Evolutionary conservation across 2,113 vertebrate species (phyloP).

Genomic region (Andinoacara biseriatus): DNA sequence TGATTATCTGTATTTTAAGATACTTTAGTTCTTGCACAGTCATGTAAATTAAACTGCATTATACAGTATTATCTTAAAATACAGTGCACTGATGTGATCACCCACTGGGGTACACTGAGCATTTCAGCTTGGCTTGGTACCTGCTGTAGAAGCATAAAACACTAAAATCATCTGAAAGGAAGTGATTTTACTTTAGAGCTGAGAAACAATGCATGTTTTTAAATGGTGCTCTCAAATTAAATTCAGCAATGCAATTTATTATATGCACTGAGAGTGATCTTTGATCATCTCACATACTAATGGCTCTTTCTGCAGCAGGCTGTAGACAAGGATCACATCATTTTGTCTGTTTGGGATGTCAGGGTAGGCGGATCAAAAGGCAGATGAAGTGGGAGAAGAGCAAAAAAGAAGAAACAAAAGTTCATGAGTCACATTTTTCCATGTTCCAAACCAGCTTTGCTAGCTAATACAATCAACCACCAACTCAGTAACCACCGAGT

Average conservation of each 20-base stretch:
- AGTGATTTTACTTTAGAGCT: not conserved
- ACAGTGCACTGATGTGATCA: no score
- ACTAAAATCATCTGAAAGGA: not conserved
- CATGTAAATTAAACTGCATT: not conserved
- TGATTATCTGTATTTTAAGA: not conserved
- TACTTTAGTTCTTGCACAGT: not conserved
- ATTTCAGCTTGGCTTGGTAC: no score
- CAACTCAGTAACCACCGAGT: slow-evolving; percentile 47
- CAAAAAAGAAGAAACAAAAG: slow-evolving; percentile 29
- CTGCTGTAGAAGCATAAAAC: not conserved
- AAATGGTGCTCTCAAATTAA: not conserved
- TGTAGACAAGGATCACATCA: slow-evolving; percentile 29
- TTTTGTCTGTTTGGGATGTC: slow-evolving; percentile 3
- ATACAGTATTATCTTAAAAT: not conserved
- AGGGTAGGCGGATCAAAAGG: slow-evolving; percentile 51
- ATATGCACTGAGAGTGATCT: not conserved
- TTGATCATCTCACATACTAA: slow-evolving; percentile 9
- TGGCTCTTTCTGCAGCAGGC: not conserved
- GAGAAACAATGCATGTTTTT: not conserved
- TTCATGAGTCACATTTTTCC: slow-evolving; percentile 58
- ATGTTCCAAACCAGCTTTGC: slow-evolving; percentile 52
- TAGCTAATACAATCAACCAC: slow-evolving; percentile 59
- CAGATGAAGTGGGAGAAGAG: slow-evolving; percentile 39
- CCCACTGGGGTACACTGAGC: no score
- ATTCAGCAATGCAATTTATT: not conserved